A percentile compares a stretch with the other conserved stretches of the same genome.
Evolutionary conservation across 1,140 invertebrate genomes (phyloP).

Genomic region (Drosophila serrata): DNA sequence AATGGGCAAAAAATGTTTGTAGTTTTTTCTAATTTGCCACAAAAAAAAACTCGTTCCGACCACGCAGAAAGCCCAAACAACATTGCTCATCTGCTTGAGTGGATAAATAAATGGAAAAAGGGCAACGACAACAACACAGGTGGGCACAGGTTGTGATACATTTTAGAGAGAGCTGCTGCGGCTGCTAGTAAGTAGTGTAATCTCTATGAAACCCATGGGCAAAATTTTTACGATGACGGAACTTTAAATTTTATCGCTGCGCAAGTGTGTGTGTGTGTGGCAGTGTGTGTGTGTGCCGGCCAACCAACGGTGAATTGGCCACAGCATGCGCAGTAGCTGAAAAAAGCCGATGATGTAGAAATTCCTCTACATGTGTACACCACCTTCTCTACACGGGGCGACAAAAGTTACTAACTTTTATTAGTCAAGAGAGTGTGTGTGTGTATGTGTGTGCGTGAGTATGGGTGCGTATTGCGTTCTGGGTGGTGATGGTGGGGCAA

Average conservation of each 20-base stretch:
- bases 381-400: constrained; percentile 19
- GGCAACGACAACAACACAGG: constrained; percentile 13
- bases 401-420: constrained; percentile 49
- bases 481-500: constrained; percentile 29
- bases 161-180: neutral
- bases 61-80: constrained; percentile 35
- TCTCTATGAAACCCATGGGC: constrained; percentile 49
- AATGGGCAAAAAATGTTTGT: constrained; percentile 27
- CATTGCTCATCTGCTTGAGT: constrained; percentile 47
- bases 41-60: constrained; percentile 38
- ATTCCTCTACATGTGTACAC: constrained; percentile 48
- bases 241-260: constrained; percentile 53
- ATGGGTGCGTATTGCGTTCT: constrained; percentile 21
- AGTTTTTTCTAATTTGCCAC: constrained; percentile 14
- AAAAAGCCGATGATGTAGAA: constrained; percentile 39
- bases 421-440: neutral
- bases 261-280: constrained; percentile 3
- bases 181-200: constrained; percentile 8
- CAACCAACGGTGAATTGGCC: constrained; percentile 55
- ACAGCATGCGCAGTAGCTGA: constrained; percentile 71
- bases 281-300: constrained; percentile 52
- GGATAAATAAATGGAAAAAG: constrained; percentile 24
- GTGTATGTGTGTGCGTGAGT: neutral
- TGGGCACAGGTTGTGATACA: constrained; percentile 8
- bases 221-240: constrained; percentile 69